Percentiles rank a stretch among this genome's conserved stretches.
phyloP scores from a whole-genome alignment of 2,888 invertebrate genomes.

The Apotomis turbidana region DNA sequence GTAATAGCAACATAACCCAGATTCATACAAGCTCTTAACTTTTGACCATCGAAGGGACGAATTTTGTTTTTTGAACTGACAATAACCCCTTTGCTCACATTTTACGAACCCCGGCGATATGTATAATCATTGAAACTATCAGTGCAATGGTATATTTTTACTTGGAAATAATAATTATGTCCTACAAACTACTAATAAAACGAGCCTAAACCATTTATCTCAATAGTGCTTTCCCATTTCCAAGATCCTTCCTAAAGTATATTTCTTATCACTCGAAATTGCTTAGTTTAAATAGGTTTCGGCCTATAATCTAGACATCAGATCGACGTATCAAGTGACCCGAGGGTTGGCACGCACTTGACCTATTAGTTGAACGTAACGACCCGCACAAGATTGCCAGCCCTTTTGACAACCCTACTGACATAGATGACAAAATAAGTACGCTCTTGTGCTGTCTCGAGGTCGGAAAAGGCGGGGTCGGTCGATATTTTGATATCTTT shows the following conservation, averaged over 20 bases:
- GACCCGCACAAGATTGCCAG: constrained; percentile 27
- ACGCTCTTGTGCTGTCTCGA: constrained; percentile 24
- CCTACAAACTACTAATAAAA: no score
- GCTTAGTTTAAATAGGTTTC: neutral
- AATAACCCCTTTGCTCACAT: no score
- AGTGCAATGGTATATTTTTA: no score
- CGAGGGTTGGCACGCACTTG: constrained; percentile 28
- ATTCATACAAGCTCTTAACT: no score
- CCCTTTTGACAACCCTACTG: constrained; percentile 29
- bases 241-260: neutral
- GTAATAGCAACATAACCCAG: no score
- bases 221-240: neutral
- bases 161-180: no score
- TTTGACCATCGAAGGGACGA: no score
- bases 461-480: constrained; percentile 21
- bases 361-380: constrained; percentile 29
- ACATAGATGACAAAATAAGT: constrained; percentile 36
- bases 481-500: constrained; percentile 29
- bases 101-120: no score
- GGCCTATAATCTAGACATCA: constrained; percentile 14
- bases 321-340: constrained; percentile 21
- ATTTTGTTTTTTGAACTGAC: no score
- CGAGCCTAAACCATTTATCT: no score
- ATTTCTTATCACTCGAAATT: neutral
- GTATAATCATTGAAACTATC: no score